Conservation (phyloP, 2,888 invertebrate species). For the Eretmocerus hayati region DNA sequence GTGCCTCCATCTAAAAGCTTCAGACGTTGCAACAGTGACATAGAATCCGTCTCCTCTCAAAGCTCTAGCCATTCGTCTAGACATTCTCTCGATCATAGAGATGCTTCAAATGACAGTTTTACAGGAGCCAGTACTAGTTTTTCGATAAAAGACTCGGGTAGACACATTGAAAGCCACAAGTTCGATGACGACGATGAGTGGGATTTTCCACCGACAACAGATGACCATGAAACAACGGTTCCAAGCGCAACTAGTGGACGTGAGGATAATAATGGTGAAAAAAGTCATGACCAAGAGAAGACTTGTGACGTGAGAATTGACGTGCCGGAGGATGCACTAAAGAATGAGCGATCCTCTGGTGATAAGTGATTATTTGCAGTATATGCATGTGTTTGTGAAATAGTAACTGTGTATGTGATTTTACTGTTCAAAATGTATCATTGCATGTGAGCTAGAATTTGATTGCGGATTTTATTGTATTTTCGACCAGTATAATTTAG, state of each 20-base stretch:
- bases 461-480: too few relatives aligned
- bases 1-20: not conserved
- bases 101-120: conserved; percentile 2
- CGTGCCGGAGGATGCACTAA: too few relatives aligned
- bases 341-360: too few relatives aligned
- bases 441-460: too few relatives aligned
- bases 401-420: too few relatives aligned
- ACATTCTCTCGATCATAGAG: too few relatives aligned
- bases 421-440: too few relatives aligned
- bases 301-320: not conserved
- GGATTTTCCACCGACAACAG: conserved; percentile 13
- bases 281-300: conserved; percentile 10
- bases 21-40: conserved; percentile 20
- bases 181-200: conserved; percentile 14
- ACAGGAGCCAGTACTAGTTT: conserved; percentile 1
- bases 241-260: not conserved
- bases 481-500: too few relatives aligned
- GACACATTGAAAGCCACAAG: conserved; percentile 3
- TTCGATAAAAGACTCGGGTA: conserved; percentile 10
- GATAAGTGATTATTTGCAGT: too few relatives aligned
- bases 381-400: too few relatives aligned
- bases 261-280: not conserved
- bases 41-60: conserved; percentile 19
- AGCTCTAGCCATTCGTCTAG: conserved; percentile 13
- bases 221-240: not conserved